Evolutionary conservation across 2,888 invertebrate species (phyloP).

Genomic region (Helobdella robusta): DNA sequence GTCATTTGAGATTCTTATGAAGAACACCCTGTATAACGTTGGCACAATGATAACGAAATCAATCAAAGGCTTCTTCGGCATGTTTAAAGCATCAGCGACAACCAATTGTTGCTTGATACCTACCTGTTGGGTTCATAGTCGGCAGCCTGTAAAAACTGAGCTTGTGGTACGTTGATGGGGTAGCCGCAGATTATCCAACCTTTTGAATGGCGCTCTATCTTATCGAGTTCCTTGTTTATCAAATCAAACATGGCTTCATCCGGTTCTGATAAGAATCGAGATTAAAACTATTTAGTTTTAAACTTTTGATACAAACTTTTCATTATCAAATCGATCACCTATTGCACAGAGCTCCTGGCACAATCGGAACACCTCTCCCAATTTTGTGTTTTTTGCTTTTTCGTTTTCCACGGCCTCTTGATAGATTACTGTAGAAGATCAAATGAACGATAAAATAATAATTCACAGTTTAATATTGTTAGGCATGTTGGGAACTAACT

Average conservation of each 20-base stretch:
- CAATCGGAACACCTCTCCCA: constrained; percentile 17
- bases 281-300: background rate
- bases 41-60: background rate
- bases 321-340: background rate
- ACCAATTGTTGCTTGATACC: background rate
- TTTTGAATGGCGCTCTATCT: constrained; percentile 47
- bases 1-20: constrained; percentile 49
- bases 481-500: background rate
- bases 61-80: background rate
- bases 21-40: constrained; percentile 43
- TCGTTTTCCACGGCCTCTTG: constrained; percentile 16
- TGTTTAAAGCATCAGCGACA: background rate
- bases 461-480: background rate
- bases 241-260: constrained; percentile 46
- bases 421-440: background rate
- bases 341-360: constrained; percentile 10
- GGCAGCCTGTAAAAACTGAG: constrained; percentile 43
- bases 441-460: background rate
- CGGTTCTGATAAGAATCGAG: constrained; percentile 41
- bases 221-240: constrained; percentile 43
- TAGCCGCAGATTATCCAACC: constrained; percentile 50
- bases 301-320: background rate
- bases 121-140: constrained; percentile 48
- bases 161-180: constrained; percentile 47
- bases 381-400: constrained; percentile 13